Evolutionary conservation across 2,888 invertebrate genomes (phyloP).

Genomic region (Hyposoter dolosus): DNA sequence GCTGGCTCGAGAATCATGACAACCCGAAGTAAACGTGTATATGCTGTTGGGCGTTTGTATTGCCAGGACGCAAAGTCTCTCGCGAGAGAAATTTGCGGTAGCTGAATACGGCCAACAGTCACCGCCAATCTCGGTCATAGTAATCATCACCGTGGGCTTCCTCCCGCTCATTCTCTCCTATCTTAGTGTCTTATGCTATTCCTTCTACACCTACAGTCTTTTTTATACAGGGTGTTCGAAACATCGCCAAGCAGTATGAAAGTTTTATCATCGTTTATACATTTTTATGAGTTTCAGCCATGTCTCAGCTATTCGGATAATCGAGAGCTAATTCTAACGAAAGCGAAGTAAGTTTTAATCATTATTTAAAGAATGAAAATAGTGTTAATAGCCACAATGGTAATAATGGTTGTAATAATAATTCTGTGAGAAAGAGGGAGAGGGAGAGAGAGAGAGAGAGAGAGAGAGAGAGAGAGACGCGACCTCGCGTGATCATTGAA

Average conservation of each 20-base stretch:
- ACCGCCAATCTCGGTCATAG: slow-evolving; percentile 66
- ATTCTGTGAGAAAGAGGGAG: neutral
- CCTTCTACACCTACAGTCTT: slow-evolving; percentile 44
- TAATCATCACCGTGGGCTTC: slow-evolving; percentile 46
- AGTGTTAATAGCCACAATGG: neutral
- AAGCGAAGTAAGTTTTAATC: no score
- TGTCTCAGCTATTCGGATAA: no score
- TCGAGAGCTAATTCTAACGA: no score
- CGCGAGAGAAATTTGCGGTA: slow-evolving; percentile 62
- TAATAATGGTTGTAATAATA: neutral
- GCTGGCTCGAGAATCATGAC: slow-evolving; percentile 59
- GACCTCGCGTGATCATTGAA: slow-evolving; percentile 69
- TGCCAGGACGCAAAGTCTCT: slow-evolving; percentile 16
- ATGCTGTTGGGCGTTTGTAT: slow-evolving; percentile 48
- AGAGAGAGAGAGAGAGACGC: slow-evolving; percentile 13
- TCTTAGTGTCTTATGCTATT: slow-evolving; percentile 54
- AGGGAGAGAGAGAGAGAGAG: no score
- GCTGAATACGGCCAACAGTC: slow-evolving; percentile 66
- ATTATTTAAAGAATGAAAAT: neutral
- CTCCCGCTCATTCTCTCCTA: slow-evolving; percentile 45
- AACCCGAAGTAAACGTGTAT: slow-evolving; percentile 32
- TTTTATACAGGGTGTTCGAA: neutral
- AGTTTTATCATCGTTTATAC: no score
- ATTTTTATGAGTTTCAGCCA: no score
- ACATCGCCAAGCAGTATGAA: no score